A percentile compares a stretch with the other conserved stretches of the same genome.
phyloP scores from a whole-genome alignment of 92 coral and sea anemone genomes.

The Chrysogorgia sp. region DNA sequence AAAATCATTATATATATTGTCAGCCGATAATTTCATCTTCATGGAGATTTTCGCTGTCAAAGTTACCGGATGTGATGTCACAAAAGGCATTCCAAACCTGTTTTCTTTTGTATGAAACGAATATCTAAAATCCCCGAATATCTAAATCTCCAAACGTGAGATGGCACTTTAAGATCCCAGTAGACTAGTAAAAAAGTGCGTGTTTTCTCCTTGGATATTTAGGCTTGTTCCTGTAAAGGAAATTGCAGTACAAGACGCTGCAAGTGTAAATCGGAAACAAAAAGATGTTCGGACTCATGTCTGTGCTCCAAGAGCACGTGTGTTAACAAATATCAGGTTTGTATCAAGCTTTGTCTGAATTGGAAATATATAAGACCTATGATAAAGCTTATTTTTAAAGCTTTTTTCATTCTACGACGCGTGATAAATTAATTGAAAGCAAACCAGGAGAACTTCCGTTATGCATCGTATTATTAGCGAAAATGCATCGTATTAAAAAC shows the following conservation, averaged over 20 bases:
- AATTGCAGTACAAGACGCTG: slow-evolving; percentile 65
- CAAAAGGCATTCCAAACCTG: no score
- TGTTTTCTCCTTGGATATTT: background rate
- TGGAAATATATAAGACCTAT: background rate
- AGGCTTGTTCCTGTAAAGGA: slow-evolving; percentile 75
- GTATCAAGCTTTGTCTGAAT: background rate
- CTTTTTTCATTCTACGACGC: no score
- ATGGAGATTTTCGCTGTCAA: no score
- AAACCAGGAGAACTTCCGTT: no score
- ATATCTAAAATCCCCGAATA: background rate
- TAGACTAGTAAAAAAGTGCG: background rate
- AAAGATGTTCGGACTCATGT: slow-evolving; percentile 47
- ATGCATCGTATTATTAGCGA: no score
- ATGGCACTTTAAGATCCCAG: background rate
- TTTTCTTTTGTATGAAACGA: no score
- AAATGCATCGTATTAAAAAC: no score
- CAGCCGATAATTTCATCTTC: no score
- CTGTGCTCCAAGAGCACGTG: slow-evolving; percentile 52
- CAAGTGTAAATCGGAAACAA: slow-evolving; percentile 48
- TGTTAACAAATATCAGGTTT: slow-evolving; percentile 61
- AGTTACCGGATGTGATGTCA: no score
- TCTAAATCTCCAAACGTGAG: background rate
- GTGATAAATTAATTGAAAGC: no score
- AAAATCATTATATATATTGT: no score
- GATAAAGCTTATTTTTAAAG: no score